These are phyloP conservation scores for Thera obeliscata DNA, from an alignment of 2,888 invertebrate genomes.

Conservation along the genomic window DNA sequence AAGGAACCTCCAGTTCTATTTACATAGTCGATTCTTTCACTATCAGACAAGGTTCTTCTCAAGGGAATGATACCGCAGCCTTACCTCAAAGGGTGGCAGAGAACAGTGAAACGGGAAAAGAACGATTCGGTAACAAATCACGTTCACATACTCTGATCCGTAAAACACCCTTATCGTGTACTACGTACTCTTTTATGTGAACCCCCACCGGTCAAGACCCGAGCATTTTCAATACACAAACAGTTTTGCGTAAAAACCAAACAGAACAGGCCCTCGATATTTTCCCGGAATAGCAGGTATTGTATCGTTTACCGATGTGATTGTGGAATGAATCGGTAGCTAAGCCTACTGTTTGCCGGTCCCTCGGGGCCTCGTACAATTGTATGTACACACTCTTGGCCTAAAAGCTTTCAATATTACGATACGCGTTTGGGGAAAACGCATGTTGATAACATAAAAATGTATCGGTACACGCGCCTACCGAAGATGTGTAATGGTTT, in stretches of 20 bases:
- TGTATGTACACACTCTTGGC: conserved; percentile 43
- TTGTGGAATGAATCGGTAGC: conserved; percentile 49
- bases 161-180: conserved; percentile 26
- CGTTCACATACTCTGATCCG: conserved; percentile 24
- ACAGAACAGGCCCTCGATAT: conserved; percentile 44
- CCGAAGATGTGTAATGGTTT: conserved; percentile 41
- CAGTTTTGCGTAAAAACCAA: conserved; percentile 51
- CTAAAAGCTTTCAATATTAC: conserved; percentile 46
- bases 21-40: not conserved
- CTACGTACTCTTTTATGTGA: conserved; percentile 31
- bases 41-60: not conserved
- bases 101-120: not conserved
- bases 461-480: conserved; percentile 39
- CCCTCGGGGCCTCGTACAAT: conserved; percentile 47
- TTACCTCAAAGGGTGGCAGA: not conserved
- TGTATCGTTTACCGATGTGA: conserved; percentile 52
- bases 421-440: conserved; percentile 43
- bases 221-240: conserved; percentile 41
- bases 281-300: conserved; percentile 43
- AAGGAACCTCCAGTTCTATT: not conserved
- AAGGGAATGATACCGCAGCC: not conserved
- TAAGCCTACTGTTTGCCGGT: conserved; percentile 47
- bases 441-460: conserved; percentile 45
- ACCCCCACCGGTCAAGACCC: conserved; percentile 42
- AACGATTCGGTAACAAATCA: conserved; percentile 19